Percentiles rank a stretch among this genome's conserved stretches.
Conservation (phyloP, 2,113 vertebrate genomes). For the Nannobrachium achirus region DNA sequence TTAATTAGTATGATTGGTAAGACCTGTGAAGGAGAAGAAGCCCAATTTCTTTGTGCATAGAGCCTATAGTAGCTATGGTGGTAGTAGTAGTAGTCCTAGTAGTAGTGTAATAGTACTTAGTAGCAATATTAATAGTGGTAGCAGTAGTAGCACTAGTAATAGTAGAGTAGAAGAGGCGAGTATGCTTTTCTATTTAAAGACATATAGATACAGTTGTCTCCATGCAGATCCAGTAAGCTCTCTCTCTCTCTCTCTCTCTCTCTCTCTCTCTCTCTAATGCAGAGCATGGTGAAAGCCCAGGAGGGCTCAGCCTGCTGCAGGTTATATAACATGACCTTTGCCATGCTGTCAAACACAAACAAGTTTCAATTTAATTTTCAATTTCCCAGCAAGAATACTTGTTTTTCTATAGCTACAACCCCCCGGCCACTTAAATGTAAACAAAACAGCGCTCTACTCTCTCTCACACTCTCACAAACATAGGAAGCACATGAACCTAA, state of each 20-base stretch:
- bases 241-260: constrained; percentile 10
- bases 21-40: too few species aligned
- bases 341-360: constrained; percentile 16
- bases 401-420: constrained; percentile 16
- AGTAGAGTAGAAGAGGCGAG: background rate
- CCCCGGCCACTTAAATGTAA: background rate
- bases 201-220: constrained; percentile 10
- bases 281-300: constrained; percentile 27
- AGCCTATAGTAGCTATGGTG: too few species aligned
- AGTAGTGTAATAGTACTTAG: too few species aligned
- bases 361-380: constrained; percentile 23
- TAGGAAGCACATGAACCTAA: too few species aligned
- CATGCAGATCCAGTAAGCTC: background rate
- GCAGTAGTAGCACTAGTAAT: background rate
- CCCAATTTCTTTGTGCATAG: too few species aligned
- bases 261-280: constrained; percentile 26
- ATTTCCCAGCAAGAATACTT: too few species aligned
- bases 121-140: too few species aligned
- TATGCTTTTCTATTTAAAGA: constrained; percentile 3
- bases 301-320: constrained; percentile 25
- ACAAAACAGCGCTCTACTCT: constrained; percentile 8
- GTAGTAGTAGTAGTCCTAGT: too few species aligned
- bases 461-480: too few species aligned
- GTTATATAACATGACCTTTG: constrained; percentile 33
- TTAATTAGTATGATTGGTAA: too few species aligned